phyloP scores from a whole-genome alignment of 2,113 vertebrate genomes.

The Nycticryphes semicollaris region DNA sequence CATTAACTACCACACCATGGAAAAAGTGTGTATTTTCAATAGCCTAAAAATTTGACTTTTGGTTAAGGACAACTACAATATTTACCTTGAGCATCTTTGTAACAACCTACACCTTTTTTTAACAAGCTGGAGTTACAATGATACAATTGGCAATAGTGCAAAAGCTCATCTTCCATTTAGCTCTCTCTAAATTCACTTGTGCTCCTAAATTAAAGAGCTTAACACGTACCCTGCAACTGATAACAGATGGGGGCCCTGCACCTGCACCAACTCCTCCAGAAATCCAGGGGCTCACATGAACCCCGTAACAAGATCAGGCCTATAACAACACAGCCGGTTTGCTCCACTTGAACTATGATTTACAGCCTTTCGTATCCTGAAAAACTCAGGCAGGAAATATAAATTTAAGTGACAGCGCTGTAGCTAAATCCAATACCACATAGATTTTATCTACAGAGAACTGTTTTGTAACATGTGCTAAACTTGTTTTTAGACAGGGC shows the following conservation, averaged over 20 bases:
- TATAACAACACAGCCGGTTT: fast-evolving
- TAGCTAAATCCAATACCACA: background rate
- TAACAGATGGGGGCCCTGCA: fast-evolving
- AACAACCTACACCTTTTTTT: background rate
- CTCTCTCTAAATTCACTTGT: background rate
- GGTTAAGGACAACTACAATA: background rate
- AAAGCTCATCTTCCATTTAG: background rate
- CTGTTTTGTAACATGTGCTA: background rate
- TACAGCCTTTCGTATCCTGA: background rate
- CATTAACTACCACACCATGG: background rate
- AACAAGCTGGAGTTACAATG: background rate
- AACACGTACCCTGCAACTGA: background rate
- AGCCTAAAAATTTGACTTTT: background rate
- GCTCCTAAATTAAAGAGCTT: background rate
- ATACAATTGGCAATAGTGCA: background rate
- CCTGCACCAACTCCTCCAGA: background rate
- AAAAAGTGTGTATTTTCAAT: background rate
- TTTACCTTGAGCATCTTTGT: background rate
- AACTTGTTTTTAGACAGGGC: background rate
- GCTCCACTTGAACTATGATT: background rate
- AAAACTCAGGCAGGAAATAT: background rate
- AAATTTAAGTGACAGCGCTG: background rate
- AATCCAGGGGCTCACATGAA: fast-evolving
- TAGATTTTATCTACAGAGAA: background rate
- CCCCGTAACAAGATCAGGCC: background rate